phyloP scores from a whole-genome alignment of 2,888 invertebrate genomes.

The Pteria penguin region DNA sequence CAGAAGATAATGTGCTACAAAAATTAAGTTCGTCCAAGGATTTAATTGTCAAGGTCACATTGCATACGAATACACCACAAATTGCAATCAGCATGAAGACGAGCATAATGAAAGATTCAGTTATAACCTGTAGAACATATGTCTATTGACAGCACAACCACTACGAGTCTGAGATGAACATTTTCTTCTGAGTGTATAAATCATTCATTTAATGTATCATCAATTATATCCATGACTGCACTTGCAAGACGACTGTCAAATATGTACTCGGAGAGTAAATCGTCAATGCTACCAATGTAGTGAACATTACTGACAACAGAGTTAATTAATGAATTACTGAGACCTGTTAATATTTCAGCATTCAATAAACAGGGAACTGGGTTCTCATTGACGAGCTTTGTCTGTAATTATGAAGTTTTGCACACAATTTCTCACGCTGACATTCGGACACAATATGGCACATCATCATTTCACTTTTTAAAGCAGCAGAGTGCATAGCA shows the following conservation, averaged over 20 bases:
- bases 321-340: conserved; percentile 16
- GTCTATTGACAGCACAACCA: no score
- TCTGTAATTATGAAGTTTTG: conserved; percentile 9
- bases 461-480: conserved; percentile 7
- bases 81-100: no score
- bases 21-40: no score
- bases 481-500: neutral
- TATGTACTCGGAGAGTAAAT: conserved; percentile 9
- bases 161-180: no score
- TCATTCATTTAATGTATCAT: neutral
- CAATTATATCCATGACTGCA: neutral
- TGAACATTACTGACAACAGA: conserved; percentile 15
- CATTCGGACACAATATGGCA: conserved; percentile 6
- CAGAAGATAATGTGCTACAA: no score
- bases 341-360: neutral
- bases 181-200: no score
- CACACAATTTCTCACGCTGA: conserved; percentile 8
- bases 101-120: no score
- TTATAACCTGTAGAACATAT: no score
- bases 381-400: neutral
- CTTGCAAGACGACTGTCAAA: neutral
- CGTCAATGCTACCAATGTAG: conserved; percentile 7
- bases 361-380: neutral
- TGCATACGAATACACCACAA: no score
- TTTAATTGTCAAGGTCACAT: no score